These are phyloP conservation scores for Propsilocerus akamusi DNA, from an alignment of 1,140 invertebrate genomes.

Conservation along the genomic window DNA sequence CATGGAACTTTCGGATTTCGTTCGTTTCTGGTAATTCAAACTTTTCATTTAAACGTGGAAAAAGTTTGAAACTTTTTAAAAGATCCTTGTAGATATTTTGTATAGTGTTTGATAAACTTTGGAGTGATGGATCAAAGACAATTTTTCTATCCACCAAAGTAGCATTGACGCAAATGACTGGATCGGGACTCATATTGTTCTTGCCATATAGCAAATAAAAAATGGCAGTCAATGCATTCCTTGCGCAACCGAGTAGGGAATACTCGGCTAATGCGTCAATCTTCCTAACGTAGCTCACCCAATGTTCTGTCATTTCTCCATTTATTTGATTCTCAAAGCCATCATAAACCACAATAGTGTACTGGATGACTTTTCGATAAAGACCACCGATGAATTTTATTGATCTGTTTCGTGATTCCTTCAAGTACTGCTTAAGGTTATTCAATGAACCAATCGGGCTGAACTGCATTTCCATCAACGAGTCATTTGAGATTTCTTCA, in stretches of 20 bases:
- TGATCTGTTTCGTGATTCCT: conserved; percentile 23
- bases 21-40: neutral
- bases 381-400: conserved; percentile 27
- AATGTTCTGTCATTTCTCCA: conserved; percentile 6
- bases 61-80: neutral
- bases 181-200: neutral
- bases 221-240: neutral
- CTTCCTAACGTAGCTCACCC: neutral
- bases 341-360: conserved; percentile 42
- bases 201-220: neutral
- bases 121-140: neutral
- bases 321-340: conserved; percentile 41
- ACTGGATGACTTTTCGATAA: conserved; percentile 42
- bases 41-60: neutral
- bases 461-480: conserved; percentile 42
- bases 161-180: neutral
- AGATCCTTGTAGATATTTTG: neutral
- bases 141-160: neutral
- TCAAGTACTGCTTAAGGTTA: conserved; percentile 31
- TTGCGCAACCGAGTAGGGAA: neutral
- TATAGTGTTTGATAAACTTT: neutral
- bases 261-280: neutral
- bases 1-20: neutral
- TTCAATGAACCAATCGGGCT: conserved; percentile 37
- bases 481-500: conserved; percentile 54